A percentile compares a stretch with the other conserved stretches of the same genome.
These are phyloP conservation scores for Bombylius major DNA, from an alignment of 2,888 invertebrate species.

Conservation along the genomic window DNA sequence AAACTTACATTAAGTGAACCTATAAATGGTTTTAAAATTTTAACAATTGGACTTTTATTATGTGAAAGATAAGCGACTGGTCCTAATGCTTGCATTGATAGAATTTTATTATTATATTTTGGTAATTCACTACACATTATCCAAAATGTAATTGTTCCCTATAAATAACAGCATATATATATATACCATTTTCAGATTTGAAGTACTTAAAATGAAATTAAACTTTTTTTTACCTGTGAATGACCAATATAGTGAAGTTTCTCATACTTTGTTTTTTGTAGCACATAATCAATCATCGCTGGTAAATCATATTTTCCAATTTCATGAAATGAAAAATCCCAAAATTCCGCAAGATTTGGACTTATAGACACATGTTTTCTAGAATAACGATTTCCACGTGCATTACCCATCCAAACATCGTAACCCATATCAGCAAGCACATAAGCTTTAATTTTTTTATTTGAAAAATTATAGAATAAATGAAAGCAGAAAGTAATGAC, in stretches of 20 bases:
- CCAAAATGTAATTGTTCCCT: constrained; percentile 40
- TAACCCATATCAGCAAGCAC: constrained; percentile 29
- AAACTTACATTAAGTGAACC: no score
- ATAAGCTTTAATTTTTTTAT: no score
- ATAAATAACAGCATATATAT: constrained; percentile 16
- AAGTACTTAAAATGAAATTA: background rate
- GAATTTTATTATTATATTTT: constrained; percentile 37
- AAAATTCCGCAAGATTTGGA: constrained; percentile 20
- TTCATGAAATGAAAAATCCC: constrained; percentile 39
- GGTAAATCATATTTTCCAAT: constrained; percentile 43
- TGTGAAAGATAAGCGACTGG: constrained; percentile 41
- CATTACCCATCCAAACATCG: constrained; percentile 20
- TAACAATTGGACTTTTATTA: constrained; percentile 29
- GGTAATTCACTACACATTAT: constrained; percentile 35
- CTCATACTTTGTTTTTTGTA: constrained; percentile 30
- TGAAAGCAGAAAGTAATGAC: no score
- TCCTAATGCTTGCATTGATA: constrained; percentile 37
- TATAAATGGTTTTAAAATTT: no score
- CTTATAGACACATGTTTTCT: constrained; percentile 9
- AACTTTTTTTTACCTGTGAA: constrained; percentile 28
- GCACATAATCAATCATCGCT: constrained; percentile 40
- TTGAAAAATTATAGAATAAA: no score
- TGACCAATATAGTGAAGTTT: constrained; percentile 45
- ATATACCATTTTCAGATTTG: background rate
- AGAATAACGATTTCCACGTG: constrained; percentile 18